Conservation (phyloP, 1,140 invertebrate species). For the Lucilia cuprina region DNA sequence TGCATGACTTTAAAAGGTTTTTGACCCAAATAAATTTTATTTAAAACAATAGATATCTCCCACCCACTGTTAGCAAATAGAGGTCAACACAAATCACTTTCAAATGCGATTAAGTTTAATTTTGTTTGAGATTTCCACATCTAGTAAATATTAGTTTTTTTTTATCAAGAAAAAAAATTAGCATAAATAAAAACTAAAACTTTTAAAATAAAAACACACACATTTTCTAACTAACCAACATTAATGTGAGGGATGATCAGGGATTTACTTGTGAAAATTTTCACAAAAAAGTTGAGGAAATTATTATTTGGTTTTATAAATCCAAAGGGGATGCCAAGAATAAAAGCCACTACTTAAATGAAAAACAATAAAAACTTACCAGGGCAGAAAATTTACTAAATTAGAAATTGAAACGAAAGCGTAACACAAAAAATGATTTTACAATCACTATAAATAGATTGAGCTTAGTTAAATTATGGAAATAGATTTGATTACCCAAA, state of each 20-base stretch:
- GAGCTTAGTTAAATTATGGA: too few relatives aligned
- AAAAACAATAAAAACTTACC: too few relatives aligned
- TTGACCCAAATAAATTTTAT: background rate
- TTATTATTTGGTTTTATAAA: too few relatives aligned
- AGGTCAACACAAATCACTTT: constrained; percentile 19
- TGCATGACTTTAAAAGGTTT: background rate
- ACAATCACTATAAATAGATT: too few relatives aligned
- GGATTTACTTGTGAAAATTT: background rate
- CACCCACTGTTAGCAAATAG: background rate
- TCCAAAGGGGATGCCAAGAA: too few relatives aligned
- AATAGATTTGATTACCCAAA: too few relatives aligned
- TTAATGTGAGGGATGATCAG: background rate
- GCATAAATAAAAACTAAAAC: background rate
- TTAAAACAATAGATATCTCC: background rate
- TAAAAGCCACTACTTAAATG: too few relatives aligned
- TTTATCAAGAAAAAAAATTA: too few relatives aligned
- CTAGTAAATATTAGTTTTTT: background rate
- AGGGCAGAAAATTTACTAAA: too few relatives aligned
- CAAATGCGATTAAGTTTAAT: constrained; percentile 10
- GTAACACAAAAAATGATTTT: too few relatives aligned
- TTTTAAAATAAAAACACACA: background rate
- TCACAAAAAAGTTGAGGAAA: background rate
- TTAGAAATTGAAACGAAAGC: too few relatives aligned
- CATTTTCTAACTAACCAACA: background rate
- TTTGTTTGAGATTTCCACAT: background rate